Evolutionary conservation across 2,113 vertebrate genomes (phyloP).

Genomic region (Gadus chalcogrammus): DNA sequence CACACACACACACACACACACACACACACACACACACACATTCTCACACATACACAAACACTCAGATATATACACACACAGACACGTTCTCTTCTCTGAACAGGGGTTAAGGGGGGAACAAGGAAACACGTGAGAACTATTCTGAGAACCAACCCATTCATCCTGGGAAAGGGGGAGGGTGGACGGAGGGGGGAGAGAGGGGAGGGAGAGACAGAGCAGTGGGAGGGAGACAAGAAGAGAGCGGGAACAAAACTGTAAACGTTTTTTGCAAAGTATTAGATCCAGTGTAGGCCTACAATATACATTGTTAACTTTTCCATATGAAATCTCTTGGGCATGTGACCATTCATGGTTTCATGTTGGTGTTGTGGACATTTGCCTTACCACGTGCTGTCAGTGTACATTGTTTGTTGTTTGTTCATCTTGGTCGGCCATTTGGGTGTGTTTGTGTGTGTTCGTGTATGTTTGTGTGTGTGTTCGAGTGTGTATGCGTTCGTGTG

Average conservation of each 20-base stretch:
- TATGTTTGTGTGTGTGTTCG: not conserved
- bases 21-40: not conserved
- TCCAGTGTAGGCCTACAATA: too few species aligned
- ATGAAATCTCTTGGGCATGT: not conserved
- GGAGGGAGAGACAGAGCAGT: too few species aligned
- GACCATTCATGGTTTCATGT: not conserved
- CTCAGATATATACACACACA: not conserved
- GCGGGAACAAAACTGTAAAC: too few species aligned
- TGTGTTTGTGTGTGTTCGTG: conserved; percentile 8
- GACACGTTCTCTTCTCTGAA: not conserved
- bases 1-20: not conserved
- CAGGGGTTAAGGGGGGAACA: not conserved
- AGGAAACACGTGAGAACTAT: not conserved
- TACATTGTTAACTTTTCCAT: too few species aligned
- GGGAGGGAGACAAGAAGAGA: too few species aligned
- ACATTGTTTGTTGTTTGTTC: not conserved
- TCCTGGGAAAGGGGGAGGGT: not conserved
- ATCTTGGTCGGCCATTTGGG: not conserved
- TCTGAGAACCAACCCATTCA: not conserved
- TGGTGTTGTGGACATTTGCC: not conserved
- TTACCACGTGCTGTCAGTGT: not conserved
- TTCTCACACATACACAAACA: not conserved
- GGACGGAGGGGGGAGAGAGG: not conserved
- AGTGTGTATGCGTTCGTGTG: not conserved
- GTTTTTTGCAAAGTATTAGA: too few species aligned